Percentiles rank a stretch among this genome's conserved stretches.
These are phyloP conservation scores for Octodonta nipae DNA, from an alignment of 2,888 invertebrate genomes.

Conservation along the genomic window DNA sequence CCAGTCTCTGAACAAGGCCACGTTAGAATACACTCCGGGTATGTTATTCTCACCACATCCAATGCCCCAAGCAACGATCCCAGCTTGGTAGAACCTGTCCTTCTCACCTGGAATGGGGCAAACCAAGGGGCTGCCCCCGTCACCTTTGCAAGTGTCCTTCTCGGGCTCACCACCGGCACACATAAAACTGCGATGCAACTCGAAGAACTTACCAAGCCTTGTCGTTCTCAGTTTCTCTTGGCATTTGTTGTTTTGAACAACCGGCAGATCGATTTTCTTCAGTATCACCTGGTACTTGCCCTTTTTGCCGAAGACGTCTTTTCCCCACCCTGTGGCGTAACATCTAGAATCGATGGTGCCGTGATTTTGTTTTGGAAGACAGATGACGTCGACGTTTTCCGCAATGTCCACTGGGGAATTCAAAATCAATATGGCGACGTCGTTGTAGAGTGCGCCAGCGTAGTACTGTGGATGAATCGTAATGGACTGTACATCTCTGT, in stretches of 20 bases:
- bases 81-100: conserved; percentile 51
- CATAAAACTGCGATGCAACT: conserved; percentile 55
- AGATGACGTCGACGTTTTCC: conserved; percentile 25
- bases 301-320: conserved; percentile 28
- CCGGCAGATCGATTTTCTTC: conserved; percentile 56
- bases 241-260: conserved; percentile 49
- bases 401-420: conserved; percentile 21
- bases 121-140: conserved; percentile 45
- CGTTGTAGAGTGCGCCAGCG: conserved; percentile 25
- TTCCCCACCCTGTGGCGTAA: conserved; percentile 29
- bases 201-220: conserved; percentile 51
- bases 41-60: conserved; percentile 54
- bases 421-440: conserved; percentile 27
- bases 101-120: conserved; percentile 44
- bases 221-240: conserved; percentile 45
- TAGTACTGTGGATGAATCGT: conserved; percentile 25
- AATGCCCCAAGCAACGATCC: conserved; percentile 74
- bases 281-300: conserved; percentile 55
- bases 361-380: conserved; percentile 23
- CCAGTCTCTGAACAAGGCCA: conserved; percentile 49
- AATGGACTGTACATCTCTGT: conserved; percentile 37
- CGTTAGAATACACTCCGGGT: conserved; percentile 64
- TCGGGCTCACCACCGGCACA: conserved; percentile 56
- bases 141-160: conserved; percentile 53
- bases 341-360: conserved; percentile 16